These are phyloP conservation scores for Megalops atlanticus DNA, from an alignment of 2,113 vertebrate genomes.

Conservation along the genomic window DNA sequence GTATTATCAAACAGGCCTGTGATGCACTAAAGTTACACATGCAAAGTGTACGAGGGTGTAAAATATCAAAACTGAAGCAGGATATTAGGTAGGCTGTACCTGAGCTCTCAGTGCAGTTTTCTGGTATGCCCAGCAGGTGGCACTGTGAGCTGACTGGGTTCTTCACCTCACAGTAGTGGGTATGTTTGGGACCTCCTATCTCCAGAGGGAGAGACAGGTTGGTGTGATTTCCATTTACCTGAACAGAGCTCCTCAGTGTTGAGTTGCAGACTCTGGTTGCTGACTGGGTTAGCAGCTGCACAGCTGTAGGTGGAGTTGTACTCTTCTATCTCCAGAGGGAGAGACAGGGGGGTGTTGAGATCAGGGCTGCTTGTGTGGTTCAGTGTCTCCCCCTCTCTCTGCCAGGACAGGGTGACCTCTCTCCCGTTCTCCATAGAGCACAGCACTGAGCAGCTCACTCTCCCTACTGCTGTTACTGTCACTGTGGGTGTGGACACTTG, in stretches of 20 bases:
- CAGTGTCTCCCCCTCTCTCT: slow-evolving; percentile 19
- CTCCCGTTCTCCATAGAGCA: slow-evolving; percentile 34
- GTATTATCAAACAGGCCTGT: too few species aligned
- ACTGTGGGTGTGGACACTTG: slow-evolving; percentile 1
- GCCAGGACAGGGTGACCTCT: slow-evolving; percentile 33
- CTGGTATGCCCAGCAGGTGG: not conserved
- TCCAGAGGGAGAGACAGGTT: not conserved
- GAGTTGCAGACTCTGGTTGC: too few species aligned
- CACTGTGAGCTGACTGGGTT: slow-evolving; percentile 5
- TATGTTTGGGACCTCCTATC: not conserved
- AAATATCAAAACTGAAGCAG: too few species aligned
- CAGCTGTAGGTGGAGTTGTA: not conserved
- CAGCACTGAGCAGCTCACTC: slow-evolving; percentile 10
- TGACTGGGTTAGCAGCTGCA: slow-evolving; percentile 1
- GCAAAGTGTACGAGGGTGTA: too few species aligned
- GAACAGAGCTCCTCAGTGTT: too few species aligned
- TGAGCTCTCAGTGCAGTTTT: not conserved
- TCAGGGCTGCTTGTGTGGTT: slow-evolving; percentile 5
- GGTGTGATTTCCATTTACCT: not conserved
- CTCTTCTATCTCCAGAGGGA: not conserved
- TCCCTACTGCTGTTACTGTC: not conserved
- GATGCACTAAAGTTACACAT: too few species aligned
- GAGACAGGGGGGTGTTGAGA: not conserved
- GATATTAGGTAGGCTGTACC: not conserved
- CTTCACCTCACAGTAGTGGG: slow-evolving; percentile 18